These are phyloP conservation scores for Ernsta delagoae DNA, from an alignment of 2,888 invertebrate genomes.

Conservation along the genomic window DNA sequence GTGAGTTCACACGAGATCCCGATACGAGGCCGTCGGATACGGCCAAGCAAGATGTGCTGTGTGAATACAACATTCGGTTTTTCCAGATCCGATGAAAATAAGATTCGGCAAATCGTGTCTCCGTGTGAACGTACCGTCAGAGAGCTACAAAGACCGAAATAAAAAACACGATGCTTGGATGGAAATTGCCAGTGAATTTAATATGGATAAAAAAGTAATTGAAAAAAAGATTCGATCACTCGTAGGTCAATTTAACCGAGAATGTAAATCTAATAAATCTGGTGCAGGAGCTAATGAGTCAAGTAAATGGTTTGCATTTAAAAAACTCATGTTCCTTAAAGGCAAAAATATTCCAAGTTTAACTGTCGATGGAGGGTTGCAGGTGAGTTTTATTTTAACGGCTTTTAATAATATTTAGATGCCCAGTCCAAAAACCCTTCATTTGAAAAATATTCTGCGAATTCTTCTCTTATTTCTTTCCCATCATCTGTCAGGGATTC, in stretches of 20 bases:
- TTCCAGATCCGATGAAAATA: constrained; percentile 40
- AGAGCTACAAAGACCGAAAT: constrained; percentile 46
- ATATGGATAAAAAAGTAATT: constrained; percentile 43
- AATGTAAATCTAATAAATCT: constrained; percentile 40
- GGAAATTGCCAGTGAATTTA: constrained; percentile 44
- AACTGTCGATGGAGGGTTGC: constrained; percentile 39
- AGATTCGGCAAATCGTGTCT: constrained; percentile 41
- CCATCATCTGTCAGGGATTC: constrained; percentile 45
- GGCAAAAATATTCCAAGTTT: constrained; percentile 42
- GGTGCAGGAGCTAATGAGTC: constrained; percentile 42
- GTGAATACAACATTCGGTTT: constrained; percentile 43
- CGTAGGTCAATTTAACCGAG: constrained; percentile 30
- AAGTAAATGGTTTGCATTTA: constrained; percentile 45
- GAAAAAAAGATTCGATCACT: constrained; percentile 29
- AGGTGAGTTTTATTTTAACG: constrained; percentile 38
- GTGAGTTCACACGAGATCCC: constrained; percentile 42
- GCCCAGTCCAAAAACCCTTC: constrained; percentile 39
- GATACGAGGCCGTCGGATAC: constrained; percentile 41
- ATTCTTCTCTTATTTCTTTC: constrained; percentile 47
- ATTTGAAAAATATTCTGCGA: constrained; percentile 46
- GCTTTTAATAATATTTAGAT: constrained; percentile 42
- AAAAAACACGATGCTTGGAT: constrained; percentile 48
- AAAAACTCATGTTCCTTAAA: constrained; percentile 44
- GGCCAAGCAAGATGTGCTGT: constrained; percentile 41
- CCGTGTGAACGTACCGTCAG: constrained; percentile 39